Percentiles rank a stretch among this genome's conserved stretches.
These are phyloP conservation scores for Calosoma granatense DNA, from an alignment of 1,140 invertebrate genomes.

Conservation along the genomic window DNA sequence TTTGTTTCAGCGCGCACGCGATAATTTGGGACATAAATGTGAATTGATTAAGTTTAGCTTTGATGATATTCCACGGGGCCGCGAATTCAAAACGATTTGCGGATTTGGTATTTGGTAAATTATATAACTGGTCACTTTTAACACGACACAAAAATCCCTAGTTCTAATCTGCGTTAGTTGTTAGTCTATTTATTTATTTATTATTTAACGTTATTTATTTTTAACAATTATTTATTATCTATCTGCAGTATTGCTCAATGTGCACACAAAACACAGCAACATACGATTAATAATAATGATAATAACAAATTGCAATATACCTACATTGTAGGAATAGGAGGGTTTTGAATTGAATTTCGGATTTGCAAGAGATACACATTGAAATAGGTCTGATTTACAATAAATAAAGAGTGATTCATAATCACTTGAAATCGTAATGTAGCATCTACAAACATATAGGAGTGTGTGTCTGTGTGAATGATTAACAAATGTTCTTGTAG, in stretches of 20 bases:
- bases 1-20: background rate
- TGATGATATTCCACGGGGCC: background rate
- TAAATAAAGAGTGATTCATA: background rate
- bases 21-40: background rate
- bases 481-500: background rate
- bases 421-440: background rate
- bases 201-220: conserved; percentile 11
- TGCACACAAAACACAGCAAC: background rate
- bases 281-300: background rate
- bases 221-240: background rate
- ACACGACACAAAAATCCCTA: conserved; percentile 11
- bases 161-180: conserved; percentile 17
- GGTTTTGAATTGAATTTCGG: too few species aligned
- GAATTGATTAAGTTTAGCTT: background rate
- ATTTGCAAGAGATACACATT: too few species aligned
- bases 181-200: conserved; percentile 23
- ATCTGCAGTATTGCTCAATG: background rate
- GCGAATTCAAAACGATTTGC: background rate
- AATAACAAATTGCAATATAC: background rate
- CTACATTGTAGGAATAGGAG: too few species aligned
- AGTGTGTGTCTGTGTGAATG: background rate
- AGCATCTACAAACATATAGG: conserved; percentile 2
- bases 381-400: conserved; percentile 1
- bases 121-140: background rate
- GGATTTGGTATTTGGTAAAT: background rate